A percentile compares a stretch with the other conserved stretches of the same genome.
Conservation (phyloP, 1,140 invertebrate species). For the Lucilia sericata region DNA sequence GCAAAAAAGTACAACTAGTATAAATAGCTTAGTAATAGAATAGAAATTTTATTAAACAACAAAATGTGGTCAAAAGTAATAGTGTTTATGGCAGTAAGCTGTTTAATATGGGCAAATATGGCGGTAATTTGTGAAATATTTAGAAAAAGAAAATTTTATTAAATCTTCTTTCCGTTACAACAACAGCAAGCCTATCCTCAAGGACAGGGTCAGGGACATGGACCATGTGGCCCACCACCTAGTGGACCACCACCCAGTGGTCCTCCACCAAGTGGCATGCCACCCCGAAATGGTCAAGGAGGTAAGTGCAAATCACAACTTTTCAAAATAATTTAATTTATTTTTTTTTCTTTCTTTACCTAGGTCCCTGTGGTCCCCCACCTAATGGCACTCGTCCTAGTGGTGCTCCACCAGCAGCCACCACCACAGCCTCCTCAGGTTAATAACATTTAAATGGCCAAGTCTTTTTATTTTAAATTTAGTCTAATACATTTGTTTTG, state of each 20-base stretch:
- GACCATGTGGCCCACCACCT: constrained; percentile 54
- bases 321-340: background rate
- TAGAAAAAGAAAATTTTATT: background rate
- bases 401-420: background rate
- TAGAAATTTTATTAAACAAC: background rate
- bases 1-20: background rate
- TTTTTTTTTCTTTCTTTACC: background rate
- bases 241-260: constrained; percentile 56
- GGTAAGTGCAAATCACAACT: background rate
- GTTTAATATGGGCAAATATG: background rate
- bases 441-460: background rate
- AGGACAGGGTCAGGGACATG: constrained; percentile 48
- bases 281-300: constrained; percentile 49
- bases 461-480: too few species aligned
- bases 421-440: constrained; percentile 21
- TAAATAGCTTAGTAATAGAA: background rate
- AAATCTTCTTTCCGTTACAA: background rate
- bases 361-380: constrained; percentile 27
- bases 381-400: background rate
- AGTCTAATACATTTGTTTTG: background rate
- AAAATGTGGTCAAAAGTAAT: constrained; percentile 1
- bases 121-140: background rate
- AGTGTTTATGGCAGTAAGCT: background rate
- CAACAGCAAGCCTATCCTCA: constrained; percentile 31
- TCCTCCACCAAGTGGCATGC: constrained; percentile 53